Evolutionary conservation across 2,797 vertebrate genomes (phyloP).

Genomic region (Bovichtus diacanthus): DNA sequence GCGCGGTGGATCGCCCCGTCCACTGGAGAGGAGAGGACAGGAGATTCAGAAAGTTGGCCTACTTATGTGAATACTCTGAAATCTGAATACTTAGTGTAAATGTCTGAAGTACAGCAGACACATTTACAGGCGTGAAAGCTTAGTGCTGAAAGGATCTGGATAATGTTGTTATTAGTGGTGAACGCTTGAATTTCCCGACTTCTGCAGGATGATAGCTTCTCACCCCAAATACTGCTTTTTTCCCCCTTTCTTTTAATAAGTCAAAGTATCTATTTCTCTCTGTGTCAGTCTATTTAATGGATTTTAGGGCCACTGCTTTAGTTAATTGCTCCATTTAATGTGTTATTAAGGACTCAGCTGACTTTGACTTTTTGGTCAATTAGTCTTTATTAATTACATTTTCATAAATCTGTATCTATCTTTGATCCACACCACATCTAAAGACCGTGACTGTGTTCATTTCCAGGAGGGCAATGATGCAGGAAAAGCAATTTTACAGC

Average conservation of each 20-base stretch:
- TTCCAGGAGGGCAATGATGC: slow-evolving; percentile 66
- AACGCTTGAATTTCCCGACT: slow-evolving; percentile 31
- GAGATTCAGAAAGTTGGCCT: slow-evolving; percentile 49
- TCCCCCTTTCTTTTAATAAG: slow-evolving; percentile 8
- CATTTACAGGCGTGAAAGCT: slow-evolving; percentile 46
- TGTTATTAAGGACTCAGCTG: slow-evolving; percentile 78
- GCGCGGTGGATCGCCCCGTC: slow-evolving; percentile 92
- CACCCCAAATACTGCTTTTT: slow-evolving; percentile 28
- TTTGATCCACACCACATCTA: slow-evolving; percentile 67
- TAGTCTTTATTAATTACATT: slow-evolving; percentile 80
- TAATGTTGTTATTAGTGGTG: slow-evolving; percentile 42
- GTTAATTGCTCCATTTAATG: slow-evolving; percentile 78
- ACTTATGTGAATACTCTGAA: slow-evolving; percentile 57
- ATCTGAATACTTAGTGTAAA: slow-evolving; percentile 44
- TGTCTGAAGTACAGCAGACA: slow-evolving; percentile 56
- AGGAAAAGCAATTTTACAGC: slow-evolving; percentile 66
- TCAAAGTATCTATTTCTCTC: slow-evolving; percentile 52
- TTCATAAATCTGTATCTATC: slow-evolving; percentile 75
- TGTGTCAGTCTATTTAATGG: slow-evolving; percentile 64
- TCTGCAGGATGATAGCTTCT: slow-evolving; percentile 35
- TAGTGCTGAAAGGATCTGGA: slow-evolving; percentile 42
- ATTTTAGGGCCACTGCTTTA: slow-evolving; percentile 70
- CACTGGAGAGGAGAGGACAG: slow-evolving; percentile 81
- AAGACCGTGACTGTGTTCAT: slow-evolving; percentile 68
- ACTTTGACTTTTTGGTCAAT: slow-evolving; percentile 80